Percentiles rank a stretch among this genome's conserved stretches.
Conservation (phyloP, 2,797 vertebrate genomes). For the Allobates femoralis region DNA sequence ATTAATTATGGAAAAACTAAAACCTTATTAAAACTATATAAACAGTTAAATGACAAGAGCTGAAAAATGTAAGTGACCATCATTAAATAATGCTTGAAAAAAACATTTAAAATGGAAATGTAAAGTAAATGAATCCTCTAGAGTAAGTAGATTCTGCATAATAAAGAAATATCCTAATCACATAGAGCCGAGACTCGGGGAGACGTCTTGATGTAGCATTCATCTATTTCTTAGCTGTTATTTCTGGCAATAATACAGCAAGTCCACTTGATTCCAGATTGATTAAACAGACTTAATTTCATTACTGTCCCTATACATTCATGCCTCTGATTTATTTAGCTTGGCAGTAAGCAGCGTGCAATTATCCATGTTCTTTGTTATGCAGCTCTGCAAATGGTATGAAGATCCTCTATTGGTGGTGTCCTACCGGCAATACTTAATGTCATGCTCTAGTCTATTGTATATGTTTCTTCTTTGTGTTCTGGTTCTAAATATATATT, state of each 20-base stretch:
- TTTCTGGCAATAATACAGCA: conserved; percentile 25
- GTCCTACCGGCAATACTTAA: conserved; percentile 33
- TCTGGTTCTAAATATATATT: neutral
- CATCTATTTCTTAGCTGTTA: conserved; percentile 36
- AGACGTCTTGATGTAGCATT: conserved; percentile 50
- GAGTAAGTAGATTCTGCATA: neutral
- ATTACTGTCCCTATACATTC: conserved; percentile 49
- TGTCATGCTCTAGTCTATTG: conserved; percentile 34
- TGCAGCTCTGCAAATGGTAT: conserved; percentile 34
- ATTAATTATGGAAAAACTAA: neutral
- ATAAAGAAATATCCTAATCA: conserved; percentile 27
- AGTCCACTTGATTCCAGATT: conserved; percentile 36
- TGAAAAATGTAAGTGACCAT: neutral
- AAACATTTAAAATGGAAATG: conserved; percentile 41
- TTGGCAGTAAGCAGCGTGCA: neutral
- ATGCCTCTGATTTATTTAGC: conserved; percentile 54
- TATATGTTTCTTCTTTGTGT: conserved; percentile 3
- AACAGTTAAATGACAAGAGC: neutral
- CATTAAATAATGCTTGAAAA: conserved; percentile 21
- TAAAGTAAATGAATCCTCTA: conserved; percentile 30
- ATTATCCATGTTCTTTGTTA: conserved; percentile 11
- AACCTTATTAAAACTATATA: neutral
- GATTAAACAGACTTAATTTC: conserved; percentile 55
- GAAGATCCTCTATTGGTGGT: conserved; percentile 30
- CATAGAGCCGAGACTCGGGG: conserved; percentile 49